phyloP scores from a whole-genome alignment of 2,797 vertebrate genomes.

The Sciaenops ocellatus region DNA sequence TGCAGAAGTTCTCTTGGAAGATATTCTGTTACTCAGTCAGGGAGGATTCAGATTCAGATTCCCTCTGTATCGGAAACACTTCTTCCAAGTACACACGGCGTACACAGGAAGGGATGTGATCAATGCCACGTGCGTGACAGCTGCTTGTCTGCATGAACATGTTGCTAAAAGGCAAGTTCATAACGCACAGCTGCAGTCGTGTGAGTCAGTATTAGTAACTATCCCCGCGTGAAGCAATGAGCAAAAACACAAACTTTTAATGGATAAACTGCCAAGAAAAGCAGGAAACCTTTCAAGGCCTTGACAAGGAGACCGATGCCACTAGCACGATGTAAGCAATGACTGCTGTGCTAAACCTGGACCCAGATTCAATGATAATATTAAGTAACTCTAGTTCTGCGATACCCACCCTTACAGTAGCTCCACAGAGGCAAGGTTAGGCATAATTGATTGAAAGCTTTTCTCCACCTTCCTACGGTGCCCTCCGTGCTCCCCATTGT shows the following conservation, averaged over 20 bases:
- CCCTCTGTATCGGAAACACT: no score
- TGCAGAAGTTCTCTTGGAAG: not conserved
- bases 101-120: not conserved
- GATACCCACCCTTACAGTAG: not conserved
- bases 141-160: not conserved
- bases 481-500: slow-evolving; percentile 38
- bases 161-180: not conserved
- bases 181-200: not conserved
- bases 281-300: not conserved
- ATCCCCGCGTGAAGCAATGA: not conserved
- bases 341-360: slow-evolving; percentile 5
- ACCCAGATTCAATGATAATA: slow-evolving; percentile 17
- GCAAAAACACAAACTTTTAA: not conserved
- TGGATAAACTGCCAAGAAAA: not conserved
- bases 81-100: not conserved
- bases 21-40: not conserved
- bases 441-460: slow-evolving; percentile 64
- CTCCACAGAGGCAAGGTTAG: slow-evolving; percentile 14
- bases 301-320: slow-evolving; percentile 5
- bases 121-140: not conserved
- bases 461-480: slow-evolving; percentile 39
- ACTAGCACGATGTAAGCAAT: not conserved
- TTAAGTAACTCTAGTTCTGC: slow-evolving; percentile 14
- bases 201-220: not conserved
- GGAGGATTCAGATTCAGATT: not conserved